A percentile compares a stretch with the other conserved stretches of the same genome.
These are phyloP conservation scores for Semnopithecus entellus DNA, from an alignment of 2,113 vertebrate genomes.

Conservation along the genomic window DNA sequence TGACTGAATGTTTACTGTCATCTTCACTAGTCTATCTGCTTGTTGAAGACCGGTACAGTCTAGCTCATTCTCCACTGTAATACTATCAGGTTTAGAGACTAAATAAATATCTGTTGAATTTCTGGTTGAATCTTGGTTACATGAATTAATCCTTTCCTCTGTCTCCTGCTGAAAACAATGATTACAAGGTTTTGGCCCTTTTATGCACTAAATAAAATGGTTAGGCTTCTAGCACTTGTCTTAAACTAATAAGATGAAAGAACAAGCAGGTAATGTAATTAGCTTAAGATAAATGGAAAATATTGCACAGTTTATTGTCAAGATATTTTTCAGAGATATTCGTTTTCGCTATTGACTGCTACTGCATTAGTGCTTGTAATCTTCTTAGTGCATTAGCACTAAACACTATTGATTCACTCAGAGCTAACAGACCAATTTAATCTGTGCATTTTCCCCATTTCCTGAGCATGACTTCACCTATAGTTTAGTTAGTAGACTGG, in stretches of 20 bases:
- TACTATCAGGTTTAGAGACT: neutral
- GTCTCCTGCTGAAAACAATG: constrained; percentile 51
- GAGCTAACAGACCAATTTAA: constrained; percentile 80
- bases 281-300: constrained; percentile 84
- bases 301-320: constrained; percentile 85
- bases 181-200: constrained; percentile 60
- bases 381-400: constrained; percentile 87
- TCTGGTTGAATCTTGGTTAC: constrained; percentile 14
- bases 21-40: neutral
- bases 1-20: neutral
- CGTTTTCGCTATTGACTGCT: constrained; percentile 85
- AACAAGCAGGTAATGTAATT: constrained; percentile 84
- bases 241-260: constrained; percentile 78
- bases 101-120: neutral
- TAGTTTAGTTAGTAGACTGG: constrained; percentile 71
- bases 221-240: constrained; percentile 62
- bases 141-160: constrained; percentile 39
- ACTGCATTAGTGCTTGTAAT: constrained; percentile 85
- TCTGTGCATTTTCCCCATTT: constrained; percentile 79
- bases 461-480: constrained; percentile 71
- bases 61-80: neutral
- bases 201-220: constrained; percentile 70
- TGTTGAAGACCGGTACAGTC: neutral
- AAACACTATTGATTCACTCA: constrained; percentile 86
- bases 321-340: constrained; percentile 83